These are phyloP conservation scores for Listrodromus nycthemerus DNA, from an alignment of 2,888 invertebrate genomes.

Conservation along the genomic window DNA sequence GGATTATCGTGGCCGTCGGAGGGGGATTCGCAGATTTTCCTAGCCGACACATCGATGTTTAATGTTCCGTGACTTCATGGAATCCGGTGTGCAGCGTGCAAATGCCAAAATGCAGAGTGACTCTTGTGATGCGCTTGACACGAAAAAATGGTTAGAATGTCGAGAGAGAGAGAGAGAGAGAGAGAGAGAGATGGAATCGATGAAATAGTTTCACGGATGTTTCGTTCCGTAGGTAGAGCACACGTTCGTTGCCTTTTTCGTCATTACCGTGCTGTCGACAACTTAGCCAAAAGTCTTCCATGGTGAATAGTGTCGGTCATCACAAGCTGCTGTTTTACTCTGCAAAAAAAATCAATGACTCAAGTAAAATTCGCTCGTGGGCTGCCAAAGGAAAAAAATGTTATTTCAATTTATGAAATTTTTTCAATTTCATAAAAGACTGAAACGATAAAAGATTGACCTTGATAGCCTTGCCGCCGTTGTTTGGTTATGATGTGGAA, in stretches of 20 bases:
- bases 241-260: background rate
- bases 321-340: background rate
- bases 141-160: background rate
- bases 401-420: background rate
- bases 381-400: no score
- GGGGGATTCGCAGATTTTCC: background rate
- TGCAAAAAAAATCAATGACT: no score
- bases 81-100: background rate
- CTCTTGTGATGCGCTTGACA: background rate
- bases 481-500: no score
- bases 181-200: background rate
- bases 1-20: background rate
- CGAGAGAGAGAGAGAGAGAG: background rate
- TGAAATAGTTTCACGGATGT: constrained; percentile 9
- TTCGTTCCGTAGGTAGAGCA: constrained; percentile 8
- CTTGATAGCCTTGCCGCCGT: no score
- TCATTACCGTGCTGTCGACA: constrained; percentile 31
- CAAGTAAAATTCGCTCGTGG: background rate
- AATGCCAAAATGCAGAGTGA: background rate
- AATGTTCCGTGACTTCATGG: background rate
- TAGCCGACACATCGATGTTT: background rate
- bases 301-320: background rate
- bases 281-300: constrained; percentile 23
- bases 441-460: no score
- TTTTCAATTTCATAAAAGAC: no score